Evolutionary conservation across 2,797 vertebrate species (phyloP).

Genomic region (Molossus molossus): DNA sequence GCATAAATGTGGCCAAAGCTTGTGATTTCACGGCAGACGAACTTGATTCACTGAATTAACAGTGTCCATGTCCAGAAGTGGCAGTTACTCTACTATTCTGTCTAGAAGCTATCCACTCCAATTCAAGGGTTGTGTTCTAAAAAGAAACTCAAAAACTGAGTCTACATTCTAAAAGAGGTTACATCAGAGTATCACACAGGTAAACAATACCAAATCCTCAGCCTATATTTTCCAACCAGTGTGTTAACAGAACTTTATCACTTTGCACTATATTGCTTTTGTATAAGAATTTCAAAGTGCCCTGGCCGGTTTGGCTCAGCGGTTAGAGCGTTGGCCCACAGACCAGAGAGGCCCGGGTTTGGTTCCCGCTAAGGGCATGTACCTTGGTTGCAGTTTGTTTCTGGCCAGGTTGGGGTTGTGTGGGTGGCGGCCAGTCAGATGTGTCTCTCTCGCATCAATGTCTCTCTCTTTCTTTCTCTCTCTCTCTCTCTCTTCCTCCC

Average conservation of each 20-base stretch:
- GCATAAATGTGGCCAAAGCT: neutral
- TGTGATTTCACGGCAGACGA: slow-evolving; percentile 73
- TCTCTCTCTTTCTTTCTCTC: too few species aligned
- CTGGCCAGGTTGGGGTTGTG: too few species aligned
- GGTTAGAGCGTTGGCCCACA: too few species aligned
- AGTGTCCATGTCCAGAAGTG: slow-evolving; percentile 76
- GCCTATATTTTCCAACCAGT: slow-evolving; percentile 55
- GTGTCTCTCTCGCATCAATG: too few species aligned
- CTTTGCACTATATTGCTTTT: slow-evolving; percentile 42
- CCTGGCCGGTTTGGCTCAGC: too few species aligned
- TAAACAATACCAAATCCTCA: slow-evolving; percentile 70
- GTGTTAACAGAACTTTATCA: slow-evolving; percentile 62
- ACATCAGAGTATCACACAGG: slow-evolving; percentile 47
- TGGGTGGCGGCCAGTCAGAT: too few species aligned
- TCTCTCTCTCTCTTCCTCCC: too few species aligned
- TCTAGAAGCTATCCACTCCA: slow-evolving; percentile 74
- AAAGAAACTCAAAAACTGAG: slow-evolving; percentile 72
- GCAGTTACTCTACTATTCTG: slow-evolving; percentile 72
- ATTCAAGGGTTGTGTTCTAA: slow-evolving; percentile 65
- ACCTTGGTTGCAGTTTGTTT: too few species aligned
- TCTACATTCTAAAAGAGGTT: slow-evolving; percentile 69
- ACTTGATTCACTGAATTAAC: slow-evolving; percentile 78
- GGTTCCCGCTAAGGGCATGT: too few species aligned
- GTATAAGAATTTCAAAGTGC: slow-evolving; percentile 31
- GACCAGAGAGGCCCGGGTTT: too few species aligned